Base-by-base conservation (phyloP, 2,113 vertebrate genomes). In the Plectropomus leopardus region DNA sequence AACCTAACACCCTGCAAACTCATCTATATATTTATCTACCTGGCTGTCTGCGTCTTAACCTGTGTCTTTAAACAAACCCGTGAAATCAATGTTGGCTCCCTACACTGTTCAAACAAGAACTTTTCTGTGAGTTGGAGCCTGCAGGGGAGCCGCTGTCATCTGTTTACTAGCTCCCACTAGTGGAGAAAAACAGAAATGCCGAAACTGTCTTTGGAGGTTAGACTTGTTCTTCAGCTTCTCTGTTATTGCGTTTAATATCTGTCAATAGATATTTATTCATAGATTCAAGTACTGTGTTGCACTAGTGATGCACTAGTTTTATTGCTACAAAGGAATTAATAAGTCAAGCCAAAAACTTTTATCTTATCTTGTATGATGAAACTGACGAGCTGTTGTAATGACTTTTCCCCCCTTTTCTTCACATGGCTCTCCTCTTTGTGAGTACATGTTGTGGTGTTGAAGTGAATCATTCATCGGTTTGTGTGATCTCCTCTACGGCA, bases 81-180 rank as follows among this genome's bases (percentile, higher is more conserved):
- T 86, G 79, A 92, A 89, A 92, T 93, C 92, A 84, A 86, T 84
- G 88, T 85, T 83, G 76, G 72, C 76, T 89, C 71, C 66, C 51
- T 86, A 87, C 83, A 89, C 69, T 92, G 88, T 91, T 92, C 89
- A 87, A 90, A 92, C 87, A 91, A 66, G 60, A 72, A 54, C 58
- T 81, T 72, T 72, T 83, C 69, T 74, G 61, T 72, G 19, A 72
- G 44, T 19, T 36, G 23, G 50, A 77, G 60, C 80, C 66, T 61
- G 44, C 72, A 76, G 50, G 82, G 61, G 44, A 76, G 34, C 19
- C 68, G 30, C 19, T 60, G 63, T 80, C 67, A 72, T 76, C 80
- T 93, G 89, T 91, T 94, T 67, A 83, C 89, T 83, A 93, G 90
- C 93, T 42, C 94, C 92, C 85, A 92, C 94, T 88, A 91, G 95